Conservation (phyloP, 2,888 invertebrate genomes). For the Oegoconia quadripuncta region DNA sequence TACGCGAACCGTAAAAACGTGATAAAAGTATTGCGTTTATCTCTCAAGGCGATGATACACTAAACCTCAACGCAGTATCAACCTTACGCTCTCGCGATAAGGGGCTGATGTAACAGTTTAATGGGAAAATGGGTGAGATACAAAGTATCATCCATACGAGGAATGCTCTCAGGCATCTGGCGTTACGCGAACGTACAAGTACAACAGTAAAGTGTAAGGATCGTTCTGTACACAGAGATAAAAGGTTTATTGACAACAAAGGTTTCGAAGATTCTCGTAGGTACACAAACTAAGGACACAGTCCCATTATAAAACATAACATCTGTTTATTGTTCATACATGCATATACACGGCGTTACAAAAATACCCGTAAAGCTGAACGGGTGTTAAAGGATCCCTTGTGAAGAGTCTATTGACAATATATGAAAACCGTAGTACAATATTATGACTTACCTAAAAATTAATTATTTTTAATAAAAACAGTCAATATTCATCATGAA, state of each 20-base stretch:
- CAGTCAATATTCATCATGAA: too few species aligned
- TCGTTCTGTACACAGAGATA: not conserved
- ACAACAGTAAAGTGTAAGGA: conserved; percentile 1
- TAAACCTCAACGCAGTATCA: not conserved
- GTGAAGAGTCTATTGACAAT: too few species aligned
- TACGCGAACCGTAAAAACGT: conserved; percentile 28
- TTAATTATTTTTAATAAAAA: too few species aligned
- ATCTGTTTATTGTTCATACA: too few species aligned
- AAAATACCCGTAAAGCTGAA: too few species aligned
- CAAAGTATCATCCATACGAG: conserved; percentile 25
- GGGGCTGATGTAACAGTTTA: not conserved
- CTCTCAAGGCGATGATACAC: not conserved
- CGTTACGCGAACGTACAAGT: conserved; percentile 17
- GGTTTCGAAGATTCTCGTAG: too few species aligned
- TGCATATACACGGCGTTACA: too few species aligned
- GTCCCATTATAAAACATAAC: too few species aligned
- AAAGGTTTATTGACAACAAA: conserved; percentile 3
- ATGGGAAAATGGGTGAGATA: conserved; percentile 8
- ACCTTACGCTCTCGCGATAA: conserved; percentile 1
- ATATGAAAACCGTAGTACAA: too few species aligned
- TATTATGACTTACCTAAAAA: too few species aligned
- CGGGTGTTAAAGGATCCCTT: too few species aligned
- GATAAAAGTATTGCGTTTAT: conserved; percentile 21
- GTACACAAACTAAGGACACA: too few species aligned
- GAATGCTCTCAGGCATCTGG: conserved; percentile 20